phyloP scores from a whole-genome alignment of 1,140 invertebrate species.

The Drosophila nebulosa region DNA sequence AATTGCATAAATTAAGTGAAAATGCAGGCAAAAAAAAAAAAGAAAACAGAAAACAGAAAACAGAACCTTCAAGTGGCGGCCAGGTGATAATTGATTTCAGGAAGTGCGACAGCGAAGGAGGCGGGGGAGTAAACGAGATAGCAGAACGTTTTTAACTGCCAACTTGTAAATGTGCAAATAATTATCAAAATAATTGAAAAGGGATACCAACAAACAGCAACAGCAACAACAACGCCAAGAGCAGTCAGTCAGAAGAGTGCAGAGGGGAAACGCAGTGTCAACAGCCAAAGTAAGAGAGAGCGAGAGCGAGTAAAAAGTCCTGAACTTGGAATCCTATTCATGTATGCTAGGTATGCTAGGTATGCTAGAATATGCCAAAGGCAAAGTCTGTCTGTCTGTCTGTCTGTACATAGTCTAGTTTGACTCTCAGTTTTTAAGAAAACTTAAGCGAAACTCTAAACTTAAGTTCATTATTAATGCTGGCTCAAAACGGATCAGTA shows the following conservation, averaged over 20 bases:
- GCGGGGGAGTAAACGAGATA: not conserved
- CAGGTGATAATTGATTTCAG: slow-evolving; percentile 49
- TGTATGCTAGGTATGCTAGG: not conserved
- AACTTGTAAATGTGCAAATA: slow-evolving; percentile 65
- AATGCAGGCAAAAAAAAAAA: slow-evolving; percentile 21
- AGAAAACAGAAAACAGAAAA: not conserved
- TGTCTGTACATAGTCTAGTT: no score
- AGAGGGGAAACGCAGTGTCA: slow-evolving; percentile 27
- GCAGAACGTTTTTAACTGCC: slow-evolving; percentile 4
- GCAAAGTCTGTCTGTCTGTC: no score
- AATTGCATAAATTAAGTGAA: slow-evolving; percentile 77
- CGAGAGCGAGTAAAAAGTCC: not conserved
- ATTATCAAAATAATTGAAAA: slow-evolving; percentile 78
- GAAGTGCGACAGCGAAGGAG: not conserved
- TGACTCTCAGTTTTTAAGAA: no score
- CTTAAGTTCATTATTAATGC: no score
- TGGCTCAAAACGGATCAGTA: no score
- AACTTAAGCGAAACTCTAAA: no score
- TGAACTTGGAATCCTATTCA: not conserved
- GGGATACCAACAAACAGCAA: slow-evolving; percentile 30
- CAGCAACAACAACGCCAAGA: not conserved
- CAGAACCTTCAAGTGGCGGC: slow-evolving; percentile 13
- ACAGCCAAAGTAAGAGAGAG: not conserved
- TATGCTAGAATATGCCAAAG: not conserved
- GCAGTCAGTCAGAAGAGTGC: not conserved